Conservation (phyloP, 2,113 vertebrate species). For the Chaetodon auriga region DNA sequence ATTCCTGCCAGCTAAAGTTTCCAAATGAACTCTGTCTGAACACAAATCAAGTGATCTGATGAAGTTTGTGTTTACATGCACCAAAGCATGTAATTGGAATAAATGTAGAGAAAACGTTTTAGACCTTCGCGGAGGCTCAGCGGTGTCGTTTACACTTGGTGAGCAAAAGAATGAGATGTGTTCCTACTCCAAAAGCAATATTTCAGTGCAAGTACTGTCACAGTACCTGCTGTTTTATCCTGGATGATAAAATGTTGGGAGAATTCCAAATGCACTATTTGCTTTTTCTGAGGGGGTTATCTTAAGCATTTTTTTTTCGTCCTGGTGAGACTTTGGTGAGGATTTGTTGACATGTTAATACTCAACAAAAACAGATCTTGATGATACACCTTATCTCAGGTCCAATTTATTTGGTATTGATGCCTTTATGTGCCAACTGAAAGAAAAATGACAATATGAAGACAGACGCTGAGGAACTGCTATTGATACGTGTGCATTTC, state of each 20-base stretch:
- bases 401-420: too few relatives aligned
- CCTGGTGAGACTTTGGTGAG: neutral
- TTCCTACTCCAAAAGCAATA: constrained; percentile 18
- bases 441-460: too few relatives aligned
- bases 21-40: constrained; percentile 41
- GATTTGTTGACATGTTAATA: neutral
- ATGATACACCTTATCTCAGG: neutral
- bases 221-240: neutral
- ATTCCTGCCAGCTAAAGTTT: constrained; percentile 19
- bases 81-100: constrained; percentile 39
- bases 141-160: constrained; percentile 31
- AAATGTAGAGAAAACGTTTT: constrained; percentile 17
- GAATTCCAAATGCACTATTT: neutral
- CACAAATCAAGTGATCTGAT: constrained; percentile 42
- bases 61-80: constrained; percentile 40
- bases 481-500: too few relatives aligned
- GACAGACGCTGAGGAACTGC: too few relatives aligned
- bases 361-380: neutral
- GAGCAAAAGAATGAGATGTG: constrained; percentile 31
- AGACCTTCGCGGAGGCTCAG: constrained; percentile 3
- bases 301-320: neutral
- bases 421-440: too few relatives aligned
- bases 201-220: neutral
- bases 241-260: neutral
- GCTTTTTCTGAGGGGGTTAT: neutral